Percentiles rank a stretch among this genome's conserved stretches.
Conservation (phyloP, 2,797 vertebrate genomes). For the Psittacula echo region DNA sequence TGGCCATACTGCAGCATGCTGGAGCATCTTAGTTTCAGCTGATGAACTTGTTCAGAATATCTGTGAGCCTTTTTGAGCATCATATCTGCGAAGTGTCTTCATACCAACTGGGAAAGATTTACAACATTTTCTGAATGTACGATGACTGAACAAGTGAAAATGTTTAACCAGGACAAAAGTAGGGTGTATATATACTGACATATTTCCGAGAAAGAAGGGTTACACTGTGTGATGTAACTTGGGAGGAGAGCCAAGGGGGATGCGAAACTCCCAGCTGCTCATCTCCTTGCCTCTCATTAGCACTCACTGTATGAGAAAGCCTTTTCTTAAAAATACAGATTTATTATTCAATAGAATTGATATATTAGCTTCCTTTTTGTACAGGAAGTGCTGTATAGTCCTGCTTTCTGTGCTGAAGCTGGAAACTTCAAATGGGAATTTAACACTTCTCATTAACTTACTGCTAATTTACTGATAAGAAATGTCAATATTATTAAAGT, state of each 20-base stretch:
- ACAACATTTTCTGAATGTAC: neutral
- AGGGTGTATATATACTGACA: neutral
- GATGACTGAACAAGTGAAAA: neutral
- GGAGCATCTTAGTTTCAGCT: neutral
- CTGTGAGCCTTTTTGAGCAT: neutral
- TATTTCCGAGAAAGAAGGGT: neutral
- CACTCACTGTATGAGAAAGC: neutral
- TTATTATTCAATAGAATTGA: neutral
- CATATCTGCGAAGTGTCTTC: neutral
- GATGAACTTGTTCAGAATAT: neutral
- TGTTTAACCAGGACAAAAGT: neutral
- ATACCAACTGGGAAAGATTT: neutral
- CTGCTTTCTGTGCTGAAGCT: neutral
- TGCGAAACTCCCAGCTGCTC: neutral
- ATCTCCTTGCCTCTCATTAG: neutral
- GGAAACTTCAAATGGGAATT: neutral
- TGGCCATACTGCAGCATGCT: neutral
- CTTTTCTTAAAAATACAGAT: neutral
- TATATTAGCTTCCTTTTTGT: neutral
- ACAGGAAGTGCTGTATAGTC: neutral
- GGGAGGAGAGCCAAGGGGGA: neutral
- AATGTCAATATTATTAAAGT: neutral
- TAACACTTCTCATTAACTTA: neutral
- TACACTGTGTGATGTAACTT: neutral
- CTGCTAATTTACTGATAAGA: neutral